These are phyloP conservation scores for Tribolium madens DNA, from an alignment of 1,140 invertebrate species.

Conservation along the genomic window DNA sequence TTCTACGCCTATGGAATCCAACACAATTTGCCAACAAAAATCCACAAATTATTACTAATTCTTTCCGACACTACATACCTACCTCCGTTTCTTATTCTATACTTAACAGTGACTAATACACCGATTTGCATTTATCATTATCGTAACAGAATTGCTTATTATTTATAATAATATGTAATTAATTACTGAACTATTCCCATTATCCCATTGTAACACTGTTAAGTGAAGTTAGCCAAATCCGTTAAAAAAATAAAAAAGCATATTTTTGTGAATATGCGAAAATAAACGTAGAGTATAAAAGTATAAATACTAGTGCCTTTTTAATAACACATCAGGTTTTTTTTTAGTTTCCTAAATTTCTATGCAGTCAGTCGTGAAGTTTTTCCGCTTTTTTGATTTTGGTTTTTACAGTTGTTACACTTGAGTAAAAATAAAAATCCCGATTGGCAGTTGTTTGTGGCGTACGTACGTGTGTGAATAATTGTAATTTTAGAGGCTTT, in stretches of 20 bases:
- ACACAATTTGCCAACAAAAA: conserved; percentile 28
- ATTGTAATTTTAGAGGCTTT: conserved; percentile 10
- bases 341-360: background rate
- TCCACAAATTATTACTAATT: conserved; percentile 6
- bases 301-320: no score
- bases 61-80: conserved; percentile 8
- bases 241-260: no score
- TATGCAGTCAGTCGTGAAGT: background rate
- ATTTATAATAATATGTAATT: background rate
- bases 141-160: background rate
- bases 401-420: background rate
- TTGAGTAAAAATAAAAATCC: background rate
- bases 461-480: background rate
- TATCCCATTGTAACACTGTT: no score
- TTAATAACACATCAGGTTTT: background rate
- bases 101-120: conserved; percentile 37
- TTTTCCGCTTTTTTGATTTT: no score
- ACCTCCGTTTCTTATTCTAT: conserved; percentile 7
- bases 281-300: no score
- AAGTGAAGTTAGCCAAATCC: background rate
- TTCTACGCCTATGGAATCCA: background rate
- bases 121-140: conserved; percentile 12
- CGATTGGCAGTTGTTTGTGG: background rate
- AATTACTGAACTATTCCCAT: no score
- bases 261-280: no score